Evolutionary conservation across 2,797 vertebrate species (phyloP).

Genomic region (Pyrocephalus nanus): DNA sequence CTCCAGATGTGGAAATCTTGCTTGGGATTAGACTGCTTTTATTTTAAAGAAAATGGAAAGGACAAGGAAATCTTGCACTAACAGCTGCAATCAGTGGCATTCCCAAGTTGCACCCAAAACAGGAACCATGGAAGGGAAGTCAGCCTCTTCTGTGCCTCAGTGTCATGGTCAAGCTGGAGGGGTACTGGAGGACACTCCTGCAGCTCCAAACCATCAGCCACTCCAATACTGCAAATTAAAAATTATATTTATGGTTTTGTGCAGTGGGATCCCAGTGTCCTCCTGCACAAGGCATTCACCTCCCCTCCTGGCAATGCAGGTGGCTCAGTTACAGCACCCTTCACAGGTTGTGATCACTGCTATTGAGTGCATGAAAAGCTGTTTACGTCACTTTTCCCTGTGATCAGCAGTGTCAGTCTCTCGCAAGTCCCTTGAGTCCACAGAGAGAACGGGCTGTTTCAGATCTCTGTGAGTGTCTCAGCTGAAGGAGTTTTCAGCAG

Average conservation of each 20-base stretch:
- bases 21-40: background rate
- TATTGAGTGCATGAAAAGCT: background rate
- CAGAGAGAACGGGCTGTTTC: background rate
- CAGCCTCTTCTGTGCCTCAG: background rate
- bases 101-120: background rate
- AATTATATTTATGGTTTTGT: background rate
- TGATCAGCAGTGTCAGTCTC: background rate
- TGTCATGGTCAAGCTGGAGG: background rate
- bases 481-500: background rate
- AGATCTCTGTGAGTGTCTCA: background rate
- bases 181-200: background rate
- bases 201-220: background rate
- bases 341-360: background rate
- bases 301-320: background rate
- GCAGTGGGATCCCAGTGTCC: fast-evolving
- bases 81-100: background rate
- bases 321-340: background rate
- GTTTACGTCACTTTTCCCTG: background rate
- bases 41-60: background rate
- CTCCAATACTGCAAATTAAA: background rate
- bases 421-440: background rate
- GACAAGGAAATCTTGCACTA: background rate
- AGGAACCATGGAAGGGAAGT: background rate
- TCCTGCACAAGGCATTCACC: background rate
- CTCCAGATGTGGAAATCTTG: background rate